Evolutionary conservation across 1,140 invertebrate genomes (phyloP).

Genomic region (Diachasmimorpha longicaudata): DNA sequence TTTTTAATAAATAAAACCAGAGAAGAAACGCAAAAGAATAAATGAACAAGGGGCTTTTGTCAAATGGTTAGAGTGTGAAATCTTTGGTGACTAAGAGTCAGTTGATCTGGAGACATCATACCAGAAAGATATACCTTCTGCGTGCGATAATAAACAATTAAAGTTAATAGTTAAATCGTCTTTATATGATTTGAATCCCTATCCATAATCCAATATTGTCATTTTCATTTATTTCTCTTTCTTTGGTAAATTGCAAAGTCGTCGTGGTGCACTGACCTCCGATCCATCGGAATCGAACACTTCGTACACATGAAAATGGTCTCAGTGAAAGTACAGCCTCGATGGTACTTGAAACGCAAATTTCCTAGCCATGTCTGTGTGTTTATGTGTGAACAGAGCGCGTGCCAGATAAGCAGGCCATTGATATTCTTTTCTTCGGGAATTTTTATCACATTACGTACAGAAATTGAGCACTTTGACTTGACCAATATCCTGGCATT

Average conservation of each 20-base stretch:
- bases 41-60: no score
- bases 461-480: not conserved
- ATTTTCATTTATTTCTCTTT: not conserved
- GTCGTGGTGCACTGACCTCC: conserved; percentile 39
- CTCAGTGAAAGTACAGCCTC: conserved; percentile 31
- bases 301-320: conserved; percentile 12
- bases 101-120: no score
- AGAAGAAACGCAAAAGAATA: no score
- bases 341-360: conserved; percentile 18
- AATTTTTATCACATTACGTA: not conserved
- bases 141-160: no score
- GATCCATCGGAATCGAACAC: conserved; percentile 24
- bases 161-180: no score
- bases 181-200: no score
- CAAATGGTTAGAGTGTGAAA: no score
- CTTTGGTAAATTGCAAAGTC: not conserved
- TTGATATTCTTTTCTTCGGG: not conserved
- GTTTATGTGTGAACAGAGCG: not conserved
- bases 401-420: not conserved
- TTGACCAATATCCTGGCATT: conserved; percentile 9
- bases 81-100: no score
- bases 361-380: not conserved
- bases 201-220: no score
- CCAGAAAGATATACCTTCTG: no score
- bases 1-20: no score